phyloP scores from a whole-genome alignment of 2,888 invertebrate genomes.

The Pyrrhosoma nymphula region DNA sequence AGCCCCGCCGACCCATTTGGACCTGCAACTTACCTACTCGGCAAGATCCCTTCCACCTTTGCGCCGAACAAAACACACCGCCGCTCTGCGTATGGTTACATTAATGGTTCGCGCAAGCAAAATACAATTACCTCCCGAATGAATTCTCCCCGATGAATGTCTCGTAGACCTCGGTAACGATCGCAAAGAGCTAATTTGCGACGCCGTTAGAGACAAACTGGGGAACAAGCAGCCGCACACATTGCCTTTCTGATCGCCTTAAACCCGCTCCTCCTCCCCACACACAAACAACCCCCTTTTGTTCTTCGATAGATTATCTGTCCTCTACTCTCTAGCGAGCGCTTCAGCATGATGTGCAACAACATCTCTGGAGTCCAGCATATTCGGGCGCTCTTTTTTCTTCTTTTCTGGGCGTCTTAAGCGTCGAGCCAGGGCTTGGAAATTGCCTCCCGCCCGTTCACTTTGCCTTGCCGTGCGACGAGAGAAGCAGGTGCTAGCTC shows the following conservation, averaged over 20 bases:
- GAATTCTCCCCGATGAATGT: slow-evolving; percentile 19
- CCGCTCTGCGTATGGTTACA: not conserved
- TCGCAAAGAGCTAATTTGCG: slow-evolving; percentile 50
- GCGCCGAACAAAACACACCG: not conserved
- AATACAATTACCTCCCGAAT: slow-evolving; percentile 4
- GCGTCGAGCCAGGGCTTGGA: no score
- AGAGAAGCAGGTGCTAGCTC: no score
- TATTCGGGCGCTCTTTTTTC: not conserved
- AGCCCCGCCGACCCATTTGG: not conserved
- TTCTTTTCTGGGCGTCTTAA: not conserved
- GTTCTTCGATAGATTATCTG: not conserved
- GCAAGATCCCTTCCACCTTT: not conserved
- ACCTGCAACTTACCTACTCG: no score
- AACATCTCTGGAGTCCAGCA: not conserved
- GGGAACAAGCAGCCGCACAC: not conserved
- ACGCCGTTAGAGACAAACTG: slow-evolving; percentile 4
- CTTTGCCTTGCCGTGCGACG: no score
- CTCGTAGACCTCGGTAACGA: slow-evolving; percentile 34
- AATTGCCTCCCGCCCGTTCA: no score
- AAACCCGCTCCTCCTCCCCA: not conserved
- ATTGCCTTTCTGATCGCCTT: not conserved
- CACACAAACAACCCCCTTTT: not conserved
- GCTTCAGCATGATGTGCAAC: not conserved
- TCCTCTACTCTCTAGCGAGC: not conserved
- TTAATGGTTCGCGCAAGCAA: slow-evolving; percentile 8